Evolutionary conservation across 2,888 invertebrate species (phyloP).

Genomic region (Osmoderma eremita): DNA sequence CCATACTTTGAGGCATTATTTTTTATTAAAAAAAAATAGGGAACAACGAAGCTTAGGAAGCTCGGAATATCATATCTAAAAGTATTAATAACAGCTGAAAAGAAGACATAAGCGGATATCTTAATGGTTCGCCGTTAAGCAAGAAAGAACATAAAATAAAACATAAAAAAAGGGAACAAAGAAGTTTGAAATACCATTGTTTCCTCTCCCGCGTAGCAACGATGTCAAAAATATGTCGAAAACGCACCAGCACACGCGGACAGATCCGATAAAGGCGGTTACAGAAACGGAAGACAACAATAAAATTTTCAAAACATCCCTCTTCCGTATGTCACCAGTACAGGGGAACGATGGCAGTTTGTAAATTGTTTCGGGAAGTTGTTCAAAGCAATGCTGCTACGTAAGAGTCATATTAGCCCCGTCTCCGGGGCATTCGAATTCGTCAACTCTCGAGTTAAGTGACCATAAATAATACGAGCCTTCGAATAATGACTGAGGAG

Average conservation of each 20-base stretch:
- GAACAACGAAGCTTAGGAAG: neutral
- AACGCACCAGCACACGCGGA: constrained; percentile 9
- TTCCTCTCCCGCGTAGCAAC: neutral
- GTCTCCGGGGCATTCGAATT: constrained; percentile 19
- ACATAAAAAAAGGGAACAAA: constrained; percentile 20
- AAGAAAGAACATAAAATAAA: constrained; percentile 26
- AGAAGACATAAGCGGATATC: constrained; percentile 29
- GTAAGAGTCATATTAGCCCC: constrained; percentile 21
- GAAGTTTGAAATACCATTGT: constrained; percentile 14
- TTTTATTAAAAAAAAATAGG: neutral
- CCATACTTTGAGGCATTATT: neutral
- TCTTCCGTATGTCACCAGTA: constrained; percentile 19
- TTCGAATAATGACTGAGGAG: constrained; percentile 23
- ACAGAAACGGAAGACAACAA: constrained; percentile 26
- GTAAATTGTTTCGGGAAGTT: constrained; percentile 34
- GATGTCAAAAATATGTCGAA: constrained; percentile 26
- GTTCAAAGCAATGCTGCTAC: constrained; percentile 17
- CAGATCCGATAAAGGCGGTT: constrained; percentile 20
- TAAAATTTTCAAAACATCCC: constrained; percentile 27
- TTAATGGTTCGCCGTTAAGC: constrained; percentile 28
- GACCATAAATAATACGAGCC: constrained; percentile 31
- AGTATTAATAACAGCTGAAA: constrained; percentile 22
- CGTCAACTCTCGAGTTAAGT: constrained; percentile 35
- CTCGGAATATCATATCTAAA: constrained; percentile 17
- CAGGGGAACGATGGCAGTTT: constrained; percentile 14